Evolutionary conservation across 2,888 invertebrate species (phyloP), one percentile per base, ranked within the genome.

Genomic region (Perizoma affinitatum): DNA sequence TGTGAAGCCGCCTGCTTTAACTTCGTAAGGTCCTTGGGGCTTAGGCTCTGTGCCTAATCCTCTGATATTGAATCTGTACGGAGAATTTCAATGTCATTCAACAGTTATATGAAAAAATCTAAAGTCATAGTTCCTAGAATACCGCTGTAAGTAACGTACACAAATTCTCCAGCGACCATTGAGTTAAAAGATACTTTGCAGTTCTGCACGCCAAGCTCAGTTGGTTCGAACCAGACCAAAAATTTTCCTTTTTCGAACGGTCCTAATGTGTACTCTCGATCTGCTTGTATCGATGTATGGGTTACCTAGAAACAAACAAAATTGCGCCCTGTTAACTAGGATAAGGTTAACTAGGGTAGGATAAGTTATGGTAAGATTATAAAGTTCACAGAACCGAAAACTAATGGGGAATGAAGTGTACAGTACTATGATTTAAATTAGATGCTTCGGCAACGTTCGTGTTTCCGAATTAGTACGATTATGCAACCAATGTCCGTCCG

Each of bases 241-340:
- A 88, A 84, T 67, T 90, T 92, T 4, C 89, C 90, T 70, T 87
- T 90, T 61, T 90, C 91, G 0, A 70, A 73, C 2, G 89, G 80
- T 22, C 76, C 82, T 38, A 92, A 65, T 0, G 52, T 36, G 65
- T 85, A 88, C 1, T 80, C 76, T 40, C 61, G 73, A 0, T 88
- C 88, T 4, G 80, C 73, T 73, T 79, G 75, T 64, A 91, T 84
- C 34, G 83, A 85, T 4, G 86, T 67, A 69, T 91, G 89, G 1
- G 86, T 78, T 2, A 84, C 73, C 91, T 91, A 66, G 10, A 73
- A 74, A 58, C 45, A 53, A 22, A 48, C 0, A 35, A 51, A 36
- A 40, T 46, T 7, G 2, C 8, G 9, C n/a, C 34, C 50, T 22
- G 22, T 22, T 22, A 22, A 22, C 3, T 22, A 22, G 22, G 22